Percentiles rank a stretch among this genome's conserved stretches.
phyloP scores from a whole-genome alignment of 2,888 invertebrate genomes.

The Erebia epiphron region DNA sequence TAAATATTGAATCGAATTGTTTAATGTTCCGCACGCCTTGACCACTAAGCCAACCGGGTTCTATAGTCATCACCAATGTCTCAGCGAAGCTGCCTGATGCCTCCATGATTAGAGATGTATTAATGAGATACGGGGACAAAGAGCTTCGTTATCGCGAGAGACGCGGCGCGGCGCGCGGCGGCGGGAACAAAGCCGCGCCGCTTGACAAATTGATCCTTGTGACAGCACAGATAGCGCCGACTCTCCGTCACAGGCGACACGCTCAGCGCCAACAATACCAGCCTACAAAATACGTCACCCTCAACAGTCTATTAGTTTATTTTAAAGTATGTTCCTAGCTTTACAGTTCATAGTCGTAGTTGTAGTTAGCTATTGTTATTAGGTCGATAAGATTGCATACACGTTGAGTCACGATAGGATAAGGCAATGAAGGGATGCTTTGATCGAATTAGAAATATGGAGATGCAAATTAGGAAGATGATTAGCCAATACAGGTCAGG shows the following conservation, averaged over 20 bases:
- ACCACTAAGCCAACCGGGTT: not conserved
- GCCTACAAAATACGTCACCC: not conserved
- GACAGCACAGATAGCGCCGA: not conserved
- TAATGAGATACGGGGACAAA: slow-evolving; percentile 6
- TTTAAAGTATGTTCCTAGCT: not conserved
- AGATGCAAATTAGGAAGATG: too few species aligned
- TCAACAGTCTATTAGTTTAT: not conserved
- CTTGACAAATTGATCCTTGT: slow-evolving; percentile 1
- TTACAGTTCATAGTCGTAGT: too few species aligned
- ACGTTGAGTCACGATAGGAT: too few species aligned
- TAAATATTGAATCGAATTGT: too few species aligned
- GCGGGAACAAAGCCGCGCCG: slow-evolving; percentile 7
- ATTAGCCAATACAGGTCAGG: too few species aligned
- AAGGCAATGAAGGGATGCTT: too few species aligned
- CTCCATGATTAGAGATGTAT: not conserved
- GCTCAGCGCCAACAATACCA: not conserved
- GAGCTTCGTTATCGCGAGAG: slow-evolving; percentile 14
- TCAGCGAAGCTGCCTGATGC: not conserved
- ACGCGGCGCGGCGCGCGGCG: slow-evolving; percentile 10
- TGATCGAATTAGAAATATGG: too few species aligned
- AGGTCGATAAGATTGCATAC: too few species aligned
- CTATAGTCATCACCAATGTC: not conserved
- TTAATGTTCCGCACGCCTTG: not conserved
- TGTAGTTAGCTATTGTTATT: too few species aligned
- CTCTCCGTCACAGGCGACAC: not conserved